Conservation (phyloP, 2,113 vertebrate species). For the Callospermophilus lateralis region DNA sequence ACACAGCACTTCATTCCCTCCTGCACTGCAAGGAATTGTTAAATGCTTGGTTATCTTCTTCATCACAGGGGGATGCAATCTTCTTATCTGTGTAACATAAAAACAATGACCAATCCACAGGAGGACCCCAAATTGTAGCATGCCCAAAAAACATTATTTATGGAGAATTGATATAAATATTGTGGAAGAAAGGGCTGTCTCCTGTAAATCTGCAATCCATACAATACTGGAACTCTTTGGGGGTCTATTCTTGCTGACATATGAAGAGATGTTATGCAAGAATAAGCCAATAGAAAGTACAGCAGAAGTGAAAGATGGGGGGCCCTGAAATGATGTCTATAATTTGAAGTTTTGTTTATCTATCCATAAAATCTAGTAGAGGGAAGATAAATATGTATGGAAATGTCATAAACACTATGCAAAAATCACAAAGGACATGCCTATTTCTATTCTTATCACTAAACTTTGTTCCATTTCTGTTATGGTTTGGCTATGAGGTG, state of each 20-base stretch:
- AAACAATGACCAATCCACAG: background rate
- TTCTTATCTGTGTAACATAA: background rate
- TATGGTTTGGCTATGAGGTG: too few species aligned
- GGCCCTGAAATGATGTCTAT: fast-evolving
- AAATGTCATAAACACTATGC: background rate
- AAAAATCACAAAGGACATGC: background rate
- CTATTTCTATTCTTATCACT: background rate
- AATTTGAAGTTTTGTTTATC: background rate
- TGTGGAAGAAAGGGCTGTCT: background rate
- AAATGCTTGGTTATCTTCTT: background rate
- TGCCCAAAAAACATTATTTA: background rate
- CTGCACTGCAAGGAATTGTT: background rate
- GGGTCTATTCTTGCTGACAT: background rate
- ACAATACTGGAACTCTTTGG: background rate
- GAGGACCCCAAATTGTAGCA: background rate
- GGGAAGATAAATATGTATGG: background rate
- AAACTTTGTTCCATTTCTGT: background rate
- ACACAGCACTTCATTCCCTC: fast-evolving
- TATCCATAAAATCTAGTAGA: background rate
- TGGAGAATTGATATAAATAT: background rate
- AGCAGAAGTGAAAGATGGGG: background rate
- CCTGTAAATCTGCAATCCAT: background rate
- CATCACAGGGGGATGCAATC: background rate
- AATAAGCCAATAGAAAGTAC: background rate
- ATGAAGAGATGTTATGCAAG: background rate